These are phyloP conservation scores for Drosophila mayaguana DNA, from an alignment of 2,888 invertebrate genomes.

Conservation along the genomic window DNA sequence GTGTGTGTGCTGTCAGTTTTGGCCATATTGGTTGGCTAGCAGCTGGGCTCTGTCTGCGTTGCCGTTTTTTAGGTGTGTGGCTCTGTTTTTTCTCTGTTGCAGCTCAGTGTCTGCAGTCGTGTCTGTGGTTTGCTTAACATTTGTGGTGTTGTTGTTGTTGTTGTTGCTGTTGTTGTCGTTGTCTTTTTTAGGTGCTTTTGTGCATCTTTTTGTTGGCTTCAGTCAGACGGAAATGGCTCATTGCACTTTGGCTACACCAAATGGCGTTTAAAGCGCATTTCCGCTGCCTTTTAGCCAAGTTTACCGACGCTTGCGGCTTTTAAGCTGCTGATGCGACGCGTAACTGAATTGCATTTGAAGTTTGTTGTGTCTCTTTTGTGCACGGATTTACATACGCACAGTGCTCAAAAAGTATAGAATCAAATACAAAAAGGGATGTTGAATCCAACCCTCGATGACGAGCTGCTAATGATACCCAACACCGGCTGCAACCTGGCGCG, in stretches of 20 bases:
- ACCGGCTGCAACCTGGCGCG: slow-evolving; percentile 61
- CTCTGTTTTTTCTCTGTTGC: slow-evolving; percentile 12
- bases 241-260: slow-evolving; percentile 81
- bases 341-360: slow-evolving; percentile 63
- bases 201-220: slow-evolving; percentile 12
- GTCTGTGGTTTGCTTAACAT: slow-evolving; percentile 78
- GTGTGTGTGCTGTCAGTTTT: slow-evolving; percentile 68
- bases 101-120: slow-evolving; percentile 49
- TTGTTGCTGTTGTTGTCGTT: slow-evolving; percentile 50
- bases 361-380: neutral
- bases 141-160: slow-evolving; percentile 61
- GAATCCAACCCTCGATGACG: slow-evolving; percentile 42
- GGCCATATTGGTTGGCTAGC: slow-evolving; percentile 63
- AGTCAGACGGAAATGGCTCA: slow-evolving; percentile 71
- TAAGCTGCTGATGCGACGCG: slow-evolving; percentile 44
- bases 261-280: slow-evolving; percentile 81
- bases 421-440: slow-evolving; percentile 35
- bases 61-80: slow-evolving; percentile 14
- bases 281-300: slow-evolving; percentile 51
- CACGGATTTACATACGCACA: slow-evolving; percentile 29
- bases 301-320: slow-evolving; percentile 52
- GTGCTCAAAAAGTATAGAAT: neutral
- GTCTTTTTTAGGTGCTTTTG: slow-evolving; percentile 10
- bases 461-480: slow-evolving; percentile 59
- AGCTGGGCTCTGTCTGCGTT: slow-evolving; percentile 76